Evolutionary conservation across 64 coral and sea anemone genomes (phyloP), one percentile per base, ranked within the genome.

Genomic region (Anthopleura sola): DNA sequence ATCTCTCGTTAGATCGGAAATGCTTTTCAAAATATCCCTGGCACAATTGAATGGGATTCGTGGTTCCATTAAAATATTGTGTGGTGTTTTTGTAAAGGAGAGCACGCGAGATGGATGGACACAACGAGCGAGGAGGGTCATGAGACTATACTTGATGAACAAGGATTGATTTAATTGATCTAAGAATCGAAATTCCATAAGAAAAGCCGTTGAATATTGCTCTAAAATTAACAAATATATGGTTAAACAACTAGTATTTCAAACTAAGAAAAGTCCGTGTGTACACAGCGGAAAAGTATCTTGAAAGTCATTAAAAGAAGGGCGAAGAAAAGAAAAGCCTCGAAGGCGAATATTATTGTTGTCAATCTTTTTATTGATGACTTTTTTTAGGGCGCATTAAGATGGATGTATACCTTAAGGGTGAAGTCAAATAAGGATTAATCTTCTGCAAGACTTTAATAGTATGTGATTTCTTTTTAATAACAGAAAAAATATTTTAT

Each of bases 381-480:
- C 23, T 62, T 62, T 62, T 62, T 62, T 9, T 62, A n/a, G 58
- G 5, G n/a, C 6, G 58, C 58, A 62, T 62, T 62, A 62, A 62
- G 5, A 62, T 13, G 14, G 50, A 53, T 17, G 16, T 53, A 48
- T 48, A 53, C 12, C 50, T 53, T 53, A 53, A 17, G 50, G 58
- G 3, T n/a, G 58, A 62, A 62, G 23, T n/a, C 58, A 62, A 62
- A 26, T 26, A 11, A n/a, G n/a, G 24, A 62, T 62, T 11, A 62
- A 62, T 62, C 58, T 62, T 62, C 7, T 26, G 6, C 23, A 5
- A 62, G 58, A 62, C 58, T 62, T 62, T 62, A 15, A 62, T 62
- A 62, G 58, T 23, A n/a, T 62, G 16, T 62, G 58, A 62, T 62
- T 62, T 62, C 58, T 62, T 62, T 62, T 62, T 62, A 62, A 62